Base-by-base conservation (phyloP, 92 coral and sea anemone genomes). In the Umimayanthus chanpuru region DNA sequence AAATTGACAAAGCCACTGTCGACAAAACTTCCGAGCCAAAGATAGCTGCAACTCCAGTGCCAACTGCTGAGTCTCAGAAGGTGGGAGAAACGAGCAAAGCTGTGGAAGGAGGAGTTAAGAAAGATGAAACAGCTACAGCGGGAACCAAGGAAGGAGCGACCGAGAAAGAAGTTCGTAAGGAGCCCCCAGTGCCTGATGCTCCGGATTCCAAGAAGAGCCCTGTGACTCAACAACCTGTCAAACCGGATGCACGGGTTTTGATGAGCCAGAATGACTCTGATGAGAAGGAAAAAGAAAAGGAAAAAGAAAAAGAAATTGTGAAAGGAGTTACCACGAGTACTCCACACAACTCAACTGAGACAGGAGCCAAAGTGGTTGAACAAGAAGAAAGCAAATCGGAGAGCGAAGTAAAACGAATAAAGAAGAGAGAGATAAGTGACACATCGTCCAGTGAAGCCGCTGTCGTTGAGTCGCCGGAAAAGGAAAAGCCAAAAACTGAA, bases 121-220 rank as follows among this genome's bases (percentile, higher is more conserved):
- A 79, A 47, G 89, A 85, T 76, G 65, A 89, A 47, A 85, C 61
- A 41, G 90, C 68, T 18, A 85, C 72, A 10, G 78, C 83, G 23
- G 90, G 14, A 16, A 26, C 80, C 70, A 80, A 85, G 16, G 81
- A 50, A 9, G 93, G 88, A 40, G 91, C 85, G 5, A 89, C 79
- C 26, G 92, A 49, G 55, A 91, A 92, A 74, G 87, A 71, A 20
- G 8, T 38, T 71, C 91, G 98, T 18, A 88, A 90, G 70, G 98
- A 95, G 72, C 98, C 98, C 11, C 94, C 98, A 32, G 90, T 93
- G 25, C 98, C 98, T 32, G 91, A 95, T 80, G 91, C 96, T 25
- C 96, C 96, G 26, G 92, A 81, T 55, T 89, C 90, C 53, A 91
- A 90, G 58, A 90, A 87, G 26, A 67, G 56, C 16, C 72, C 64